phyloP scores from a whole-genome alignment of 2,113 vertebrate genomes.

The Sorex araneus region DNA sequence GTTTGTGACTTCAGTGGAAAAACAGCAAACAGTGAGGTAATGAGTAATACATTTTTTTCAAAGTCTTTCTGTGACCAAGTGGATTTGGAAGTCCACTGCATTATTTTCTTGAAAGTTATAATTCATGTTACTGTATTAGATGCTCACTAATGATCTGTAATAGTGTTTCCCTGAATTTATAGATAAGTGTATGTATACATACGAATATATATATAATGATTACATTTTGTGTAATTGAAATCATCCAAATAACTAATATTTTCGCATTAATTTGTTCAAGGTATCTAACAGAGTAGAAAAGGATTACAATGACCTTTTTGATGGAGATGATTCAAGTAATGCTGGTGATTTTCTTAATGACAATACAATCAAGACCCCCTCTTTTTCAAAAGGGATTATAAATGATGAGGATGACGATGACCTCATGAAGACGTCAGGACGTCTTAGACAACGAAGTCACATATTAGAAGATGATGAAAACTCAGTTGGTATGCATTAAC shows the following conservation, averaged over 20 bases:
- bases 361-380: slow-evolving; percentile 87
- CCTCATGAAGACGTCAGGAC: slow-evolving; percentile 88
- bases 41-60: background rate
- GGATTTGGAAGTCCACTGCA: background rate
- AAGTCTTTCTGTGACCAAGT: background rate
- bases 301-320: slow-evolving; percentile 94
- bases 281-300: slow-evolving; percentile 81
- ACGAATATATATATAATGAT: background rate
- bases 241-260: slow-evolving; percentile 44
- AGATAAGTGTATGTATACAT: too few species aligned
- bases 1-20: slow-evolving; percentile 82
- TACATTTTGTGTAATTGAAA: slow-evolving; percentile 42
- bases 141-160: background rate
- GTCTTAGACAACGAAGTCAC: slow-evolving; percentile 87
- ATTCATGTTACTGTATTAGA: slow-evolving; percentile 22
- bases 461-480: slow-evolving; percentile 95
- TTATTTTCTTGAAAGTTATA: slow-evolving; percentile 45
- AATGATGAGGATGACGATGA: slow-evolving; percentile 89
- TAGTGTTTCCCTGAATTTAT: background rate
- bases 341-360: slow-evolving; percentile 89
- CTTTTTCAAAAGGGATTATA: slow-evolving; percentile 87
- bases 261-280: slow-evolving; percentile 79
- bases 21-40: slow-evolving; percentile 87
- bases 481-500: slow-evolving; percentile 91
- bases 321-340: slow-evolving; percentile 91